phyloP scores from a whole-genome alignment of 2,113 vertebrate genomes.

The Sylvia atricapilla region DNA sequence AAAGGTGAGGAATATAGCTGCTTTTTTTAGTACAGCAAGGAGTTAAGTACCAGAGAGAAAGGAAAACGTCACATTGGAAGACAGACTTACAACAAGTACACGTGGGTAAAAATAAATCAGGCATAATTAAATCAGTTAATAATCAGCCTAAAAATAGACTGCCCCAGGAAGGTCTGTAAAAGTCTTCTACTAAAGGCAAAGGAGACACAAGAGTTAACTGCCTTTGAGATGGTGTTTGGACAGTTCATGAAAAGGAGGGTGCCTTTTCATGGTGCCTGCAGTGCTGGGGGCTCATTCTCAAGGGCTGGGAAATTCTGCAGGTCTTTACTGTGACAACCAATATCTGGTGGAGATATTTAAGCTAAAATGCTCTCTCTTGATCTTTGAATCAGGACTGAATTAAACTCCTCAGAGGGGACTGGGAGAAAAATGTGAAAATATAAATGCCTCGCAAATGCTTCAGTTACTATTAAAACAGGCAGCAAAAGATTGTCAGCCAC shows the following conservation, averaged over 20 bases:
- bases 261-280: background rate
- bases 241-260: background rate
- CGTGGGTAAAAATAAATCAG: background rate
- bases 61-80: background rate
- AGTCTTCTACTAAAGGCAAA: background rate
- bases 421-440: background rate
- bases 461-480: background rate
- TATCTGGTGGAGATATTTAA: background rate
- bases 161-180: background rate
- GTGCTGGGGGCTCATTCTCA: background rate
- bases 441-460: background rate
- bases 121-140: background rate
- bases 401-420: background rate
- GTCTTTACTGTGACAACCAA: background rate
- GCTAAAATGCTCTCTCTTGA: background rate
- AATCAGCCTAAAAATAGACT: background rate
- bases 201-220: background rate
- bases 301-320: background rate
- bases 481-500: background rate
- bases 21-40: background rate
- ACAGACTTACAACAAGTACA: background rate
- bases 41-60: background rate
- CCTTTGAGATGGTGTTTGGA: background rate
- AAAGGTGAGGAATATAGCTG: background rate
- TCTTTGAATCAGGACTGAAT: background rate